Conservation (phyloP, 2,797 vertebrate species). For the Spea hammondii region DNA sequence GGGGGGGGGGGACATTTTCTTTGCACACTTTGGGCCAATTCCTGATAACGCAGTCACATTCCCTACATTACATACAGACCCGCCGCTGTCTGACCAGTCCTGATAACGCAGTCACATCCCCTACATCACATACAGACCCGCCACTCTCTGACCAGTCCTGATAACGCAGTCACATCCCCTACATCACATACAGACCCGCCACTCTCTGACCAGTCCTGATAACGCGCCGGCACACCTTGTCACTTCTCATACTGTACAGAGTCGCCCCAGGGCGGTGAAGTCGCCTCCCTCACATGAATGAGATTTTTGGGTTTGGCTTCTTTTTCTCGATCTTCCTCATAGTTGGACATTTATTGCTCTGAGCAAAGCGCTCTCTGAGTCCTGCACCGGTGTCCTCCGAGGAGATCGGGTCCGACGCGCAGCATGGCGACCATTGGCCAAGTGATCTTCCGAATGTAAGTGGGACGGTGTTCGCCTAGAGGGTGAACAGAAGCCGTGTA, state of each 20-base stretch:
- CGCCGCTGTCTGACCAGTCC: no score
- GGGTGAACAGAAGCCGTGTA: no score
- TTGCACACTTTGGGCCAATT: no score
- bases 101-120: no score
- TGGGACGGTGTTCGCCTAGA: neutral
- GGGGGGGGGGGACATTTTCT: no score
- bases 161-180: no score
- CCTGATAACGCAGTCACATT: no score
- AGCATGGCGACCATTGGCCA: constrained; percentile 17
- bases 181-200: no score
- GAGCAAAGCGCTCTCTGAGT: neutral
- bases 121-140: no score
- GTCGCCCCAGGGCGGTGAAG: neutral
- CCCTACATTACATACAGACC: no score
- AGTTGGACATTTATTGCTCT: neutral
- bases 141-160: no score
- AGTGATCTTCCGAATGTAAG: constrained; percentile 34
- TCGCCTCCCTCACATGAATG: neutral
- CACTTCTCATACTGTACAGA: neutral
- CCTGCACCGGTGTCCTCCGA: neutral
- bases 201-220: neutral
- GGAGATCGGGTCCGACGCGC: neutral
- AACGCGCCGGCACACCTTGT: neutral
- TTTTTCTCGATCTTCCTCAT: constrained; percentile 9
- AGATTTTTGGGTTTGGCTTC: neutral